These are phyloP conservation scores for Anthoscopus minutus DNA, from an alignment of 2,113 vertebrate species.

Conservation along the genomic window DNA sequence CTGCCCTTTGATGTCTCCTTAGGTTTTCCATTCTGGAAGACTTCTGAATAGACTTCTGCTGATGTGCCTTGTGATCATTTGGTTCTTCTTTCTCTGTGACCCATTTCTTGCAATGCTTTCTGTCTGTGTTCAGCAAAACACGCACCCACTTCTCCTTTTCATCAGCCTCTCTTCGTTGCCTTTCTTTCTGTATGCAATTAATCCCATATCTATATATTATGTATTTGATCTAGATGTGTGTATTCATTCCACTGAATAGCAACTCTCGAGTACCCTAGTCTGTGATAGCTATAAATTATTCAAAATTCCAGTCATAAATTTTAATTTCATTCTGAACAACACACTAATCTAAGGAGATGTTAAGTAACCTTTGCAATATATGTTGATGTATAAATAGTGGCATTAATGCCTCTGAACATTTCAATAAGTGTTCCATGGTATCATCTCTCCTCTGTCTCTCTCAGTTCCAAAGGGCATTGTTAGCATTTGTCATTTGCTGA, in stretches of 20 bases:
- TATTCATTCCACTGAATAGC: constrained; percentile 40
- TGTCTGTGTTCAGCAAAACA: neutral
- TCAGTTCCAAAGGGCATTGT: neutral
- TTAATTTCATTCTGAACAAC: constrained; percentile 56
- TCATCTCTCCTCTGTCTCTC: neutral
- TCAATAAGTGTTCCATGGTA: constrained; percentile 9
- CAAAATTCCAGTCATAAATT: constrained; percentile 62
- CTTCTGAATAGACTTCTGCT: neutral
- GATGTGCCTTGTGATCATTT: neutral
- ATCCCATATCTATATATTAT: constrained; percentile 33
- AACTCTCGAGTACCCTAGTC: constrained; percentile 15
- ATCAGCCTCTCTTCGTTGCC: neutral
- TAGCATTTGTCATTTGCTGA: neutral
- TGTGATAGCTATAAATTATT: constrained; percentile 66
- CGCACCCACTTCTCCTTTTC: neutral
- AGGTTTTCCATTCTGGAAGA: neutral
- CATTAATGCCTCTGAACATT: constrained; percentile 45
- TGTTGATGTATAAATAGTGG: constrained; percentile 56
- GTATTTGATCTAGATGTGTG: constrained; percentile 29
- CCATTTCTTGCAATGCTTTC: neutral
- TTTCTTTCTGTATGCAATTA: neutral
- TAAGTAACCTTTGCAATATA: constrained; percentile 59
- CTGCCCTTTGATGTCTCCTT: neutral
- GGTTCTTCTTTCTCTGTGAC: neutral
- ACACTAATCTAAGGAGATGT: constrained; percentile 58